These are phyloP conservation scores for Hippocampus comes DNA, from an alignment of 2,113 vertebrate genomes.

Conservation along the genomic window DNA sequence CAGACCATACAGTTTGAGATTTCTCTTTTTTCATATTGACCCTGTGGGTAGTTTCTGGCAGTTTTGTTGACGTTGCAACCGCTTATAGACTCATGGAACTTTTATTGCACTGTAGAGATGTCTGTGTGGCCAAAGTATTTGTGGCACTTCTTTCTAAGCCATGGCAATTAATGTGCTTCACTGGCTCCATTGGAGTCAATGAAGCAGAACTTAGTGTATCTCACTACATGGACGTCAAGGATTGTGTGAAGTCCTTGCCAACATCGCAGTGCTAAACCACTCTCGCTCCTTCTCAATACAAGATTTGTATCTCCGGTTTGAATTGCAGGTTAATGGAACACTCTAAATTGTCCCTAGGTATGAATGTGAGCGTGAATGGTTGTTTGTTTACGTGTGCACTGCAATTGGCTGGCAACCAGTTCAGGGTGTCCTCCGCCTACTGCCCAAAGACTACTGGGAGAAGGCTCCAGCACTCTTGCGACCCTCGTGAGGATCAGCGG, in stretches of 20 bases:
- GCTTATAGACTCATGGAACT: conserved; percentile 1
- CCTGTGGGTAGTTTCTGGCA: conserved; percentile 36
- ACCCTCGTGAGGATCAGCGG: too few species aligned
- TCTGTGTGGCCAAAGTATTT: conserved; percentile 23
- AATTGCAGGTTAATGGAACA: too few species aligned
- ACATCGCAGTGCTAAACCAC: conserved; percentile 51
- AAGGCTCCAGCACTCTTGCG: too few species aligned
- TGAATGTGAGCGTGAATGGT: too few species aligned
- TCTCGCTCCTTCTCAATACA: conserved; percentile 41
- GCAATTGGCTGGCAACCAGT: too few species aligned
- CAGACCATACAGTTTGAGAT: conserved; percentile 64
- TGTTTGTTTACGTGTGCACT: too few species aligned
- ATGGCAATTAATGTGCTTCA: conserved; percentile 68
- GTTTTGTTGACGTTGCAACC: conserved; percentile 9
- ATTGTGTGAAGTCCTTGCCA: conserved; percentile 62
- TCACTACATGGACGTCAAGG: conserved; percentile 65
- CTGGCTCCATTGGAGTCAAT: conserved; percentile 63
- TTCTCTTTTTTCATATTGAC: conserved; percentile 48
- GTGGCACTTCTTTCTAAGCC: conserved; percentile 48
- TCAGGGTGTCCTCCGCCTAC: too few species aligned
- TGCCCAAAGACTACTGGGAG: too few species aligned
- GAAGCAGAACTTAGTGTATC: conserved; percentile 71
- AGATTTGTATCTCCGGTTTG: neutral
- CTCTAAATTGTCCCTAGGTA: too few species aligned
- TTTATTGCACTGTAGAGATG: neutral